Evolutionary conservation across 1,140 invertebrate species (phyloP).

Genomic region (Nymphalis io): DNA sequence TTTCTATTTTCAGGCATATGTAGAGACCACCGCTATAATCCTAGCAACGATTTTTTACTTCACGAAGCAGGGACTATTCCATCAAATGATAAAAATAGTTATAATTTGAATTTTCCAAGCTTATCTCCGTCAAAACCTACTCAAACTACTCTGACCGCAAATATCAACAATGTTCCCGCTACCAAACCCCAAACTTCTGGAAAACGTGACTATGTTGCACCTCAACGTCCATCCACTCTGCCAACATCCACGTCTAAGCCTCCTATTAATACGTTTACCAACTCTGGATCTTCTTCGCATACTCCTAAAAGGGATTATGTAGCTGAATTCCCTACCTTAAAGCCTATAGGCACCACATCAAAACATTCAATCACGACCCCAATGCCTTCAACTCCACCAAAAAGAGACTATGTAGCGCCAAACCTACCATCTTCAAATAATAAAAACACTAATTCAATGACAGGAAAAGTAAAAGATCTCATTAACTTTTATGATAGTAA

Average conservation of each 20-base stretch:
- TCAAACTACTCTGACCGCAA: conserved; percentile 37
- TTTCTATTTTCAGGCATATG: conserved; percentile 47
- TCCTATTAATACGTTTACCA: conserved; percentile 9
- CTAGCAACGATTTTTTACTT: conserved; percentile 64
- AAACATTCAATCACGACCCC: conserved; percentile 15
- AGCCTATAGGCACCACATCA: conserved; percentile 30
- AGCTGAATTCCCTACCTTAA: conserved; percentile 47
- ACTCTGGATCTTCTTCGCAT: conserved; percentile 8
- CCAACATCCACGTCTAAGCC: conserved; percentile 27
- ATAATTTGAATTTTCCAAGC: conserved; percentile 53
- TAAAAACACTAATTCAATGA: conserved; percentile 38
- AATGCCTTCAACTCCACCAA: conserved; percentile 28
- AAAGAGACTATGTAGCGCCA: conserved; percentile 49
- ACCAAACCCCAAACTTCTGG: conserved; percentile 40
- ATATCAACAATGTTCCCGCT: conserved; percentile 31
- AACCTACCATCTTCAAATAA: conserved; percentile 39
- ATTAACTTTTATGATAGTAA: conserved; percentile 69
- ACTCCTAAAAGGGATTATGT: conserved; percentile 53
- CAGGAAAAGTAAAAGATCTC: conserved; percentile 69
- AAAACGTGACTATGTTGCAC: conserved; percentile 61
- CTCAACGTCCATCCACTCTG: conserved; percentile 35
- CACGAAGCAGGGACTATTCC: conserved; percentile 58
- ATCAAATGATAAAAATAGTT: conserved; percentile 47
- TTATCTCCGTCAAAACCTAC: conserved; percentile 41
- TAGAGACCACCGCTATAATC: conserved; percentile 53